phyloP scores from a whole-genome alignment of 2,888 invertebrate genomes.

The Horisme vitalbata region DNA sequence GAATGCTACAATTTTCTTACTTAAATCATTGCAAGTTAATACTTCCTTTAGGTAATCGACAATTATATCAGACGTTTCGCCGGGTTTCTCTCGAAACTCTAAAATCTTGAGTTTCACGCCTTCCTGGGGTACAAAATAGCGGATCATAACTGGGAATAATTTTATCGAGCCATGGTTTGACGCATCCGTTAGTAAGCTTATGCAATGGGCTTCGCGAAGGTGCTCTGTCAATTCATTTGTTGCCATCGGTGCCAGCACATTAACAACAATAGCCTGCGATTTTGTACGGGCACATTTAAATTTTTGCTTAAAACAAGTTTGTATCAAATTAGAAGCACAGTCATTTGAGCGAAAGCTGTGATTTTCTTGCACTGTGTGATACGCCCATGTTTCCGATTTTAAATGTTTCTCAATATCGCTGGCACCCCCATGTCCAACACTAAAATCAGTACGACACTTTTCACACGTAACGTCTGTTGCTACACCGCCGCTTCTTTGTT shows the following conservation, averaged over 20 bases:
- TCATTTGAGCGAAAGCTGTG: slow-evolving; percentile 22
- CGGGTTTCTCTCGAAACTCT: slow-evolving; percentile 34
- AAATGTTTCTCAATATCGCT: too few species aligned
- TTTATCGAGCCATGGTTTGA: slow-evolving; percentile 25
- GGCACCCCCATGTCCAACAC: too few species aligned
- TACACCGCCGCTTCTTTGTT: slow-evolving; percentile 30
- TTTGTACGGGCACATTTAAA: slow-evolving; percentile 27
- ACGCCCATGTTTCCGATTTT: too few species aligned
- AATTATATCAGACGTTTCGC: slow-evolving; percentile 37
- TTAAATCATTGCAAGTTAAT: slow-evolving; percentile 41
- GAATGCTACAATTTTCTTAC: slow-evolving; percentile 35
- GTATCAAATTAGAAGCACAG: slow-evolving; percentile 21
- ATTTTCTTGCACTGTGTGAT: too few species aligned
- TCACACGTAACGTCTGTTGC: slow-evolving; percentile 20
- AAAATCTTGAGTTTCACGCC: slow-evolving; percentile 39
- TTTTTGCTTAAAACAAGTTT: slow-evolving; percentile 40
- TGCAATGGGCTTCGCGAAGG: slow-evolving; percentile 34
- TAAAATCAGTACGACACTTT: slow-evolving; percentile 35
- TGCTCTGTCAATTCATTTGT: slow-evolving; percentile 38
- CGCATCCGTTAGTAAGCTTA: slow-evolving; percentile 40
- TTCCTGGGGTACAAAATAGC: slow-evolving; percentile 36
- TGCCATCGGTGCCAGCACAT: slow-evolving; percentile 36
- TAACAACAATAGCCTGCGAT: slow-evolving; percentile 32
- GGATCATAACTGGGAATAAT: too few species aligned
- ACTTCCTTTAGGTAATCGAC: slow-evolving; percentile 39